Evolutionary conservation across 2,888 invertebrate genomes (phyloP), one percentile per base, ranked within the genome.

Genomic region (Lochmaea capreae): DNA sequence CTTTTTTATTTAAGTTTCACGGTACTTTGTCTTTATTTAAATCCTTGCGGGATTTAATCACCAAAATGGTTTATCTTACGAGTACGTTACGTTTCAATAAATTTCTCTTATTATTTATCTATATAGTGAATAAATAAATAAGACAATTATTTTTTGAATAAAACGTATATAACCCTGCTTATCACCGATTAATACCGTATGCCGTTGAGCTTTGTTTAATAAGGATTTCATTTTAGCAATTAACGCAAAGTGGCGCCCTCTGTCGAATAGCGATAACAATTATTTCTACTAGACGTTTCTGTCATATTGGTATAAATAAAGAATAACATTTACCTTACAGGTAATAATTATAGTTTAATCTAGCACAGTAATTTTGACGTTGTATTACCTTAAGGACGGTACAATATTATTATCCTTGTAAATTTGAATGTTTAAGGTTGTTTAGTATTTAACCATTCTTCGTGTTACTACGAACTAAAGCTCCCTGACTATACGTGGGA

Each of bases 401-500:
- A 18, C 16, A 18, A 54, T 18, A 18, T 54, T 54, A 18, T 54
- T 8, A 54, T 18, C 18, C 54, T 9, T 54, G 11, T 16, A 54
- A 54, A 10, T 16, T 16, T 54, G 18, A 54, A 18, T 10, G n/a
- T 54, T 54, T 54, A 18, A 16, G 9, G 54, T 54, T 54, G 54
- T 54, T 54, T 54, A 18, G n/a, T 16, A 18, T 54, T 54, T 54
- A 46, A 12, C 12, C 10, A 54, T 18, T 54, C 54, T 10, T 18
- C 14, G 49, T 49, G 14, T 49, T 49, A 49, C 14, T n/a, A 49
- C n/a, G 12, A 52, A 52, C n/a, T 52, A 26, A 63, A 68, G 62
- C 66, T 59, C 54, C 69, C 61, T 43, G 75, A 69, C 72, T 75
- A 69, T 73, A 70, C 73, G 78, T 76, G 78, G 78, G 76, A 78